Base-by-base conservation (phyloP, 2,888 invertebrate species). In the Troides helena region DNA sequence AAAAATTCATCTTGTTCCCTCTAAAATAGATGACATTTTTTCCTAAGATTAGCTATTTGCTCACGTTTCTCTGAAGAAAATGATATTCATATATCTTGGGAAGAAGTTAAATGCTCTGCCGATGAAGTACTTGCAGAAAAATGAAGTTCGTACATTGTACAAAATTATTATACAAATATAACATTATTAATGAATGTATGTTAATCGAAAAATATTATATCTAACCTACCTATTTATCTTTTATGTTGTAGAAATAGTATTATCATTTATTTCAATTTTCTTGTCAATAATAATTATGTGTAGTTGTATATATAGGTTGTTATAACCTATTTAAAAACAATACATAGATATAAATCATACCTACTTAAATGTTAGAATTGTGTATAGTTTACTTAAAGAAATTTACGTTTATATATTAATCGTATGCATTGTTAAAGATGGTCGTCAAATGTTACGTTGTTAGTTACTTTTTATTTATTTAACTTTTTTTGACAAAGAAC, bases 1-100 rank as follows among this genome's bases (percentile, higher is more conserved):
- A 6, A 95, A 96, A 76, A 98, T 99, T 74, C 98, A 99, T 84
- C 93, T 99, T 81, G 98, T 98, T 21, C 98, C 99, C 0, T 96
- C 98, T 0, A 97, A 97, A 87, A 96, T 98, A 71, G 94, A 95
- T 61, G 97, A 96, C 72, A 93, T 93, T 99, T 96, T 85, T 98
- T 98, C 90, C 90, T 99, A 63, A 94, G 99, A 71, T 94, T 99
- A 86, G 98, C 98, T 0, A 94, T 99, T 72, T 99, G 99, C 83
- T 98, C 98, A 0, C 94, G 97, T 69, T 96, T 94, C 80, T 96
- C 96, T 3, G 96, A 96, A 81, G 94, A 95, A 36, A 94, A 94
- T 70, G 98, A 99, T 80, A 96, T 99, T 77, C 94, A 95, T 57
- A 93, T 95, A 76, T 96, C 98, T 0, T 99, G 98, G 98, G 94